Conservation (phyloP, 2,888 invertebrate species). For the Andrena flavipes region DNA sequence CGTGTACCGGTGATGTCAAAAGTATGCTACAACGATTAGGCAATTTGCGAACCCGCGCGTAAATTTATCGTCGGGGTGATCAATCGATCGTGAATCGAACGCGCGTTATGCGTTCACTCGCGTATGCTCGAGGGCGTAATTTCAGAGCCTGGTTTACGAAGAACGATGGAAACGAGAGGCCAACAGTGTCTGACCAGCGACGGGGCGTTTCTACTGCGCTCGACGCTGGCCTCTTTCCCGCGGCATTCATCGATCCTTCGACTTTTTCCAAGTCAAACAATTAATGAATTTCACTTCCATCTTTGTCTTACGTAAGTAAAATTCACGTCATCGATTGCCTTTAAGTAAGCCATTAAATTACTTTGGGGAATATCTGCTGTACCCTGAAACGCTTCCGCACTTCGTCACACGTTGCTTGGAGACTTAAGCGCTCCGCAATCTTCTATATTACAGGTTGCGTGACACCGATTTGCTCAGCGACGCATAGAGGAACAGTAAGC, state of each 20-base stretch:
- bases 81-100: constrained; percentile 58
- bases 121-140: constrained; percentile 36
- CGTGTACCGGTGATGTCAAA: constrained; percentile 24
- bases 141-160: constrained; percentile 1
- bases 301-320: neutral
- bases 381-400: neutral
- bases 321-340: neutral
- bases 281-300: too few relatives aligned
- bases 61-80: constrained; percentile 54
- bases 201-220: constrained; percentile 21
- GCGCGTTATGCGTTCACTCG: constrained; percentile 39
- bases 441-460: constrained; percentile 27
- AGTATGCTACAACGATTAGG: constrained; percentile 51
- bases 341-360: neutral
- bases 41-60: constrained; percentile 29
- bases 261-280: too few relatives aligned
- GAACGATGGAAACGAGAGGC: too few relatives aligned
- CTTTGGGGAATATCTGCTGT: neutral
- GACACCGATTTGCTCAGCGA: constrained; percentile 10
- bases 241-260: too few relatives aligned
- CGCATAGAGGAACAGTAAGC: constrained; percentile 1
- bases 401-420: neutral
- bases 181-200: constrained; percentile 25
- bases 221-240: neutral
- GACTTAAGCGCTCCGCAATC: neutral